Conservation (phyloP, 1,140 invertebrate genomes). For the Scaptomyza graminum region DNA sequence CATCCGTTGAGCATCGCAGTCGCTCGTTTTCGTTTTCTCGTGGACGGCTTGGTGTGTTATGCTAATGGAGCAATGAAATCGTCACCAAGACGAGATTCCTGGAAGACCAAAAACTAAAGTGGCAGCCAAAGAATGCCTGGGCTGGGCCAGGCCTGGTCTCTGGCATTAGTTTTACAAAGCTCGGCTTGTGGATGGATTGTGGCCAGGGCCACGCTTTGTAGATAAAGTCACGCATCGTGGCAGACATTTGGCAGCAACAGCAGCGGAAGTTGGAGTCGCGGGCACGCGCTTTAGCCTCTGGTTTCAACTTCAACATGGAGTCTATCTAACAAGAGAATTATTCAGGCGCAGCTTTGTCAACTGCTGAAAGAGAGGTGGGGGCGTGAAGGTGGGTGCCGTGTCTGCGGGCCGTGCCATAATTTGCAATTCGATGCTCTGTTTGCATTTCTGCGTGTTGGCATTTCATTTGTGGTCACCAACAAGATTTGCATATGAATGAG, state of each 20-base stretch:
- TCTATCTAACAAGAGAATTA: constrained; percentile 46
- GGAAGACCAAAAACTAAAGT: constrained; percentile 43
- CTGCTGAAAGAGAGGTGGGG: neutral
- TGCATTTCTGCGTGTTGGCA: constrained; percentile 81
- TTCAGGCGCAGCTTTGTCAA: constrained; percentile 50
- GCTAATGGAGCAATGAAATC: constrained; percentile 70
- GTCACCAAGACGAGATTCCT: constrained; percentile 70
- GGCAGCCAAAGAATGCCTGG: constrained; percentile 2
- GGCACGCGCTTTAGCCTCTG: constrained; percentile 66
- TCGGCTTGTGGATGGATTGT: constrained; percentile 29
- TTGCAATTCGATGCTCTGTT: constrained; percentile 82
- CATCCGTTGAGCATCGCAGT: constrained; percentile 49
- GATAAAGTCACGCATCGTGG: constrained; percentile 66
- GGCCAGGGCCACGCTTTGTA: constrained; percentile 57
- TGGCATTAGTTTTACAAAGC: constrained; percentile 59
- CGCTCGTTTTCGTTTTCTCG: neutral
- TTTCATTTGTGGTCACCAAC: constrained; percentile 76
- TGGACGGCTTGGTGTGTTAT: constrained; percentile 45
- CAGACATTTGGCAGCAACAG: constrained; percentile 48
- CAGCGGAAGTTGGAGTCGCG: constrained; percentile 67
- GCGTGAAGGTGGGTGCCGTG: neutral
- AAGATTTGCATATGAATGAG: constrained; percentile 80
- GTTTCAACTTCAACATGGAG: constrained; percentile 8
- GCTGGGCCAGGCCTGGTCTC: constrained; percentile 17
- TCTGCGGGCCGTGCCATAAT: constrained; percentile 51